Base-by-base conservation (phyloP, 2,113 vertebrate genomes). In the Dermatemys mawii region DNA sequence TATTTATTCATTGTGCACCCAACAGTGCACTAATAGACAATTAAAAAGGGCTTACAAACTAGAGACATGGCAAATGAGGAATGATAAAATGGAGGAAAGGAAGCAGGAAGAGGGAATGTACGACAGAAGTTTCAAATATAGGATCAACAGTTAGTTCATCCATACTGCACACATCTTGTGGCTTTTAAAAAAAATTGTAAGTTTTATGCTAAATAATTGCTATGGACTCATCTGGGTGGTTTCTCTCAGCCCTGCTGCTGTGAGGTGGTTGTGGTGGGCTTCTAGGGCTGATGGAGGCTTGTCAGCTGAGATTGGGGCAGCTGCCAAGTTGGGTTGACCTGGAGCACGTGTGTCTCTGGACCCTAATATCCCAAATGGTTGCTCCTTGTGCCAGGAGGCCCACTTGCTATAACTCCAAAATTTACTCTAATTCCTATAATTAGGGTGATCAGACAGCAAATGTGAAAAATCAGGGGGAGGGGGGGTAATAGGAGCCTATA, bases 31-130 rank as follows among this genome's bases (percentile, higher is more conserved):
- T 96, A 89, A 96, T 44, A 81, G 87, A 87, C 32, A 79, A 49
- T 93, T 92, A 12, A 85, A 90, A 94, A 86, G 10, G 63, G 19
- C n/a, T 70, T 80, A 81, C 60, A 86, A 83, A 54, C 4, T 87
- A 89, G 96, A 89, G 84, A 96, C 49, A 73, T 95, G 91, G 41
- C 35, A 94, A 81, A 94, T 84, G 85, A 92, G 27, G 8, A 93
- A 88, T 78, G 4, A 10, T 88, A 88, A 44, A 97, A 70, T 70
- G 63, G 63, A 70, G 19, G 19, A 93, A 84, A 0, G 6, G 13
- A 84, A 73, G 14, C 11, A 48, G 84, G 12, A 27, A 44, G 50
- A 85, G 92, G 78, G 32, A 89, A 78, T 17, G 24, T 57, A 89
- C 70, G 63, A 38, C 41, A 32, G 92, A 48, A 8, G 85, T 86